Evolutionary conservation across 2,888 invertebrate species (phyloP).

Genomic region (Litoditis marina): DNA sequence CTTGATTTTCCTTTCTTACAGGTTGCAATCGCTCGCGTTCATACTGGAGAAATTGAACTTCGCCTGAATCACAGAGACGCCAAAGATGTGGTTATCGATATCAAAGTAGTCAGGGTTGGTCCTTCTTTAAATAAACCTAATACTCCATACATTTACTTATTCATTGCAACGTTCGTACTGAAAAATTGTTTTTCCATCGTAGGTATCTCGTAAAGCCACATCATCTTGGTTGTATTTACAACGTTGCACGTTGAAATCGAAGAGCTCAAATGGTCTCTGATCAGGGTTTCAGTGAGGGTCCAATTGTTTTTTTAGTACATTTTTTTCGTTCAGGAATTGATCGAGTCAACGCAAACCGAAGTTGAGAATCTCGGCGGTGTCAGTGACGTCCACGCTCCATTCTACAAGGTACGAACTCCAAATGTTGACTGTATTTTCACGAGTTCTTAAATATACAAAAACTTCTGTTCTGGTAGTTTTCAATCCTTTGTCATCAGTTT

Average conservation of each 20-base stretch:
- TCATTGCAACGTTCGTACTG: too few relatives aligned
- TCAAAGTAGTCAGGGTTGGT: constrained; percentile 46
- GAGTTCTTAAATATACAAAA: background rate
- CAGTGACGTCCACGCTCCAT: constrained; percentile 57
- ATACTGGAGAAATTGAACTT: constrained; percentile 72
- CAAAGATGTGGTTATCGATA: constrained; percentile 64
- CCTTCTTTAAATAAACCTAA: too few relatives aligned
- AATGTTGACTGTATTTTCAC: too few relatives aligned
- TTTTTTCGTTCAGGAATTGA: constrained; percentile 23
- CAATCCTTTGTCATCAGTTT: too few relatives aligned
- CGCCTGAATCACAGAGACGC: constrained; percentile 63
- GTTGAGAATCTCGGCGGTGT: constrained; percentile 48
- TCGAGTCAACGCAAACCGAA: constrained; percentile 48
- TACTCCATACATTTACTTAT: too few relatives aligned
- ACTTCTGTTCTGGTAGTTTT: background rate
- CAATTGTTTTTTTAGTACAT: background rate
- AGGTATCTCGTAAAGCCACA: too few relatives aligned
- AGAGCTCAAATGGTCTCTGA: background rate
- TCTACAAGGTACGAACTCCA: constrained; percentile 45
- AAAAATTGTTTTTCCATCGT: too few relatives aligned
- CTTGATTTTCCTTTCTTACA: too few relatives aligned
- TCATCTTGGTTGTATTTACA: constrained; percentile 1
- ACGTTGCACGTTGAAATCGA: background rate
- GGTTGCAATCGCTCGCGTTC: constrained; percentile 83
- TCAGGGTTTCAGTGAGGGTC: background rate